These are phyloP conservation scores for Cataglyphis livida DNA, from an alignment of 2,888 invertebrate genomes.

Conservation along the genomic window DNA sequence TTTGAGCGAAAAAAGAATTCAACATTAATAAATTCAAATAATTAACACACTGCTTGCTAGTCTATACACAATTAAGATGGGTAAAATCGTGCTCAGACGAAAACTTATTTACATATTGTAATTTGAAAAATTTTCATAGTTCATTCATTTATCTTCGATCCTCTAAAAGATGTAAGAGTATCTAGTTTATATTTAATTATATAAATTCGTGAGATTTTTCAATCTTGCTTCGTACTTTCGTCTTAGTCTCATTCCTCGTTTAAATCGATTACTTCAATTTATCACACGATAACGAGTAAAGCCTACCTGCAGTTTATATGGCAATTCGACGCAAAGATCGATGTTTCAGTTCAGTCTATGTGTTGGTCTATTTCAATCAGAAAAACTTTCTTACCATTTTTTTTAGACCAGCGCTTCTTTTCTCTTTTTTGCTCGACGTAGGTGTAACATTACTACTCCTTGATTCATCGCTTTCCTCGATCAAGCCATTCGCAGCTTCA, in stretches of 20 bases:
- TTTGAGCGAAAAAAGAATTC: constrained; percentile 22
- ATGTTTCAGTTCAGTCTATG: neutral
- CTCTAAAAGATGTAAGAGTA: neutral
- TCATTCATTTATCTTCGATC: neutral
- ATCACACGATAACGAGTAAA: constrained; percentile 11
- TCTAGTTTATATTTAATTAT: neutral
- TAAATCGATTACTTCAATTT: neutral
- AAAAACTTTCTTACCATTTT: constrained; percentile 93
- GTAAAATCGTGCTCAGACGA: neutral
- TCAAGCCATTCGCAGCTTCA: constrained; percentile 64
- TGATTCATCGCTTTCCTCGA: constrained; percentile 81
- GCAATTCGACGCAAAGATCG: neutral
- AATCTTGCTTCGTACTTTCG: neutral
- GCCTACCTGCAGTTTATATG: neutral
- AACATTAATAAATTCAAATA: constrained; percentile 15
- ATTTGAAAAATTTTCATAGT: neutral
- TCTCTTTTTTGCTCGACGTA: constrained; percentile 86
- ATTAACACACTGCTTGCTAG: constrained; percentile 2
- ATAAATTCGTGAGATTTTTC: constrained; percentile 3
- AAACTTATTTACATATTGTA: constrained; percentile 4
- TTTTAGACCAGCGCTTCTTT: constrained; percentile 90
- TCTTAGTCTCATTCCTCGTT: neutral
- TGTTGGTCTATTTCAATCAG: constrained; percentile 86
- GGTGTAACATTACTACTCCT: constrained; percentile 76
- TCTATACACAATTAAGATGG: neutral